phyloP scores from a whole-genome alignment of 2,797 vertebrate species.

The Hyperoplus immaculatus region DNA sequence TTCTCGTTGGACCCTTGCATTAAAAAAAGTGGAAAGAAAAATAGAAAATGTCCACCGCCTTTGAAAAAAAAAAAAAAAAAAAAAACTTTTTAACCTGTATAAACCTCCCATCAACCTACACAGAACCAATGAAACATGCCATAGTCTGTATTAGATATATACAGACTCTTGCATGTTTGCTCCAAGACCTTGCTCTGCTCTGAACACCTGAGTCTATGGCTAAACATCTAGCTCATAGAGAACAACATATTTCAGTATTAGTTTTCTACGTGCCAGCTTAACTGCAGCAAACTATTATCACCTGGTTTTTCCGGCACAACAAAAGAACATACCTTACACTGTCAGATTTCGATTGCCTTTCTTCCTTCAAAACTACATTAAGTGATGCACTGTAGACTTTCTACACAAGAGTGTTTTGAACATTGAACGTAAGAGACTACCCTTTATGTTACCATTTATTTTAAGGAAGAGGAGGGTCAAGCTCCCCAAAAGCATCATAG shows the following conservation, averaged over 20 bases:
- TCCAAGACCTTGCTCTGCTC: constrained; percentile 59
- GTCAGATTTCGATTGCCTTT: neutral
- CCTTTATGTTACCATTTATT: neutral
- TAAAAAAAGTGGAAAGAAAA: neutral
- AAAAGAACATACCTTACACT: constrained; percentile 1
- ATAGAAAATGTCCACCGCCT: neutral
- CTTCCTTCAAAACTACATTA: constrained; percentile 9
- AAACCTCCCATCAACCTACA: constrained; percentile 30
- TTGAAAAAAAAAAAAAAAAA: too few relatives aligned
- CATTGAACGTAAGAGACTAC: neutral
- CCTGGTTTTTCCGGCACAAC: constrained; percentile 55
- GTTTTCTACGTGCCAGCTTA: constrained; percentile 22
- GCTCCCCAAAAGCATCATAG: constrained; percentile 37
- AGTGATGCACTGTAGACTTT: neutral
- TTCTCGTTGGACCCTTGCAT: neutral
- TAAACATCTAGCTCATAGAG: constrained; percentile 56
- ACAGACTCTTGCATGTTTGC: constrained; percentile 32
- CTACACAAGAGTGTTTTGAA: too few relatives aligned
- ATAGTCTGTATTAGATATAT: neutral
- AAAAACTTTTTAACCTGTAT: constrained; percentile 12
- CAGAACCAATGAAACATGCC: constrained; percentile 20
- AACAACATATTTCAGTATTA: constrained; percentile 47
- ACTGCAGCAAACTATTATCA: constrained; percentile 34
- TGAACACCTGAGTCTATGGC: constrained; percentile 74
- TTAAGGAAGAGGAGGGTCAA: neutral